A percentile compares a stretch with the other conserved stretches of the same genome.
Evolutionary conservation across 2,113 vertebrate species (phyloP).

Genomic region (Vidua macroura): DNA sequence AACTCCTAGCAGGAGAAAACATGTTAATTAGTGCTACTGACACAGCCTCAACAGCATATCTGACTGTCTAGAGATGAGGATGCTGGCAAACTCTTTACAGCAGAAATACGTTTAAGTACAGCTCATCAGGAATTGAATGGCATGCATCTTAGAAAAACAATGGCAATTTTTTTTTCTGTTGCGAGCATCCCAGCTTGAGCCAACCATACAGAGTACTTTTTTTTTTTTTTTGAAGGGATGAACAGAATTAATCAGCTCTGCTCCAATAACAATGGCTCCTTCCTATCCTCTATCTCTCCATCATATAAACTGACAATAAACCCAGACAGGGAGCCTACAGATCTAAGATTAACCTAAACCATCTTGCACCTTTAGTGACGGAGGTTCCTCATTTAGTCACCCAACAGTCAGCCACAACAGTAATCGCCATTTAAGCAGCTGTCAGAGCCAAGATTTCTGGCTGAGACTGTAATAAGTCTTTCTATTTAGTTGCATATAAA

Average conservation of each 20-base stretch:
- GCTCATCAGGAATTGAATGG: not conserved
- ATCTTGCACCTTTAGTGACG: not conserved
- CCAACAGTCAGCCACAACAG: not conserved
- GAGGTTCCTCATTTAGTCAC: constrained; percentile 18
- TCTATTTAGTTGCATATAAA: not conserved
- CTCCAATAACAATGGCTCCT: not conserved
- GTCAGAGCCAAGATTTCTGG: not conserved
- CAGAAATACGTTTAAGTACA: not conserved
- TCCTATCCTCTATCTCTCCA: not conserved
- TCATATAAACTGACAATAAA: not conserved
- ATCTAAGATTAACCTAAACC: constrained; percentile 29
- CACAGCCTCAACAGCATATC: not conserved
- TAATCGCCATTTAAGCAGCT: not conserved
- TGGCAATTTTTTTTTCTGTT: not conserved
- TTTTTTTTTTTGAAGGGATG: not conserved
- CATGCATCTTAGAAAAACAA: not conserved
- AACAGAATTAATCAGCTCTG: not conserved
- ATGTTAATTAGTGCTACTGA: not conserved
- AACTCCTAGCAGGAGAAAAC: not conserved
- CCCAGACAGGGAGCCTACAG: not conserved
- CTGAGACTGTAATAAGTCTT: not conserved
- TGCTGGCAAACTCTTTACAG: not conserved
- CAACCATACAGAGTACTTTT: not conserved
- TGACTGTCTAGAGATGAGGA: not conserved
- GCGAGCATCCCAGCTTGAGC: not conserved